Base-by-base conservation (phyloP, 64 coral and sea anemone species). In the Orbicella faveolata region DNA sequence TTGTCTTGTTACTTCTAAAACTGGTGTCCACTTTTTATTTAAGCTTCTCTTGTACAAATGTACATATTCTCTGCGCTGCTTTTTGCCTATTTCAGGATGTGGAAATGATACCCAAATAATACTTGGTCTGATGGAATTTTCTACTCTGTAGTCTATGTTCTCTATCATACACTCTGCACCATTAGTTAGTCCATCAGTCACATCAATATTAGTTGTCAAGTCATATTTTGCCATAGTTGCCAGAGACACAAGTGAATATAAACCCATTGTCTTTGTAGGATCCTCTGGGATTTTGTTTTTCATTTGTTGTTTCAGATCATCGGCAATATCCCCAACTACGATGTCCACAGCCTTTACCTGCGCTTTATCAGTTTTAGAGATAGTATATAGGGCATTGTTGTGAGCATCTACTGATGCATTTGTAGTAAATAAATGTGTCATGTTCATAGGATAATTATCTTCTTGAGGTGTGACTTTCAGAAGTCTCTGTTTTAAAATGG, bases 121-220 rank as follows among this genome's bases (percentile, higher is more conserved):
- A 48, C 44, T 48, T 48, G 44, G 44, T 48, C 44, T 48, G 44
- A 6, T 48, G 44, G 44, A 87, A 23, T 68, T 25, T 7, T 25
- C 34, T 10, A 72, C 68, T 72, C 83, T 68, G 35, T 87, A 87
- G 36, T 87, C 83, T 87, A 87, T 87, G 16, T 72, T 87, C 57
- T 87, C 33, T 70, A 87, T 84, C 19, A 67, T 61, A 64, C 81
- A 84, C 81, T 63, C 81, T 61, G 65, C 44, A 48, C 44, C 44
- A 48, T 87, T 87, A 20, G 83, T 87, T 34, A 87, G 34, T 39
- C 83, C 83, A 72, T 87, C 83, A 33, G 9, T 39, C 44, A 48
- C 44, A 48, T 48, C 44, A 4, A 48, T 6, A 48, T 48, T 48
- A 48, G 44, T 48, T 48, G 83, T 87, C 63, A 87, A 74, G 52